Conservation (phyloP, 2,888 invertebrate species). For the Chymomyza amoena region DNA sequence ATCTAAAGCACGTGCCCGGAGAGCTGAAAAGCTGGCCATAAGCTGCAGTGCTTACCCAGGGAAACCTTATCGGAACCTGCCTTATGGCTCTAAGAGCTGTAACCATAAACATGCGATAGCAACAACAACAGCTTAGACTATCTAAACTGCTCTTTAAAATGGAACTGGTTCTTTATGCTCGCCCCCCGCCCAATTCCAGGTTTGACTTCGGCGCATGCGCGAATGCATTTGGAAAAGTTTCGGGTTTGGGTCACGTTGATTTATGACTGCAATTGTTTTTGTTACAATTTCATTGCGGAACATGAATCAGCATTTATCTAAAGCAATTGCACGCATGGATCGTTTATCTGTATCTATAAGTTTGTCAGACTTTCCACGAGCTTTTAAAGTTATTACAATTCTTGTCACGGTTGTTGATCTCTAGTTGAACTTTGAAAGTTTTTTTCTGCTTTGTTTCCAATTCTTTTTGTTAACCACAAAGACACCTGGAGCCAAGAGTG, state of each 20-base stretch:
- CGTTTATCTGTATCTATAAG: neutral
- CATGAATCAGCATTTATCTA: neutral
- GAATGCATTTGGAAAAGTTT: neutral
- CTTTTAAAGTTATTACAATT: conserved; percentile 18
- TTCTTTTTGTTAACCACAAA: neutral
- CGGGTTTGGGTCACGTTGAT: neutral
- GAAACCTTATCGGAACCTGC: neutral
- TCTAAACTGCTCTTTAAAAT: neutral
- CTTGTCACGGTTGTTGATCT: conserved; percentile 54
- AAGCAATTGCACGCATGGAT: neutral
- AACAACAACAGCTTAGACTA: neutral
- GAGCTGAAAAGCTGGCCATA: neutral
- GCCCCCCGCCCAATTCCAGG: no score
- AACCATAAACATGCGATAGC: neutral
- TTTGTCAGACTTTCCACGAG: neutral
- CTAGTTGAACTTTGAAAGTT: neutral
- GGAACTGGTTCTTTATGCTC: neutral
- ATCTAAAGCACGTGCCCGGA: conserved; percentile 54
- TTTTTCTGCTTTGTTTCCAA: neutral
- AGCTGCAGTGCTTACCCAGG: neutral
- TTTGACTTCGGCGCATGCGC: neutral
- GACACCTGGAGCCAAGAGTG: neutral
- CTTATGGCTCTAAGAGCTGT: neutral
- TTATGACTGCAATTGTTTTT: neutral
- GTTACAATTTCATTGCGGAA: neutral